Evolutionary conservation across 2,113 vertebrate genomes (phyloP), one percentile per base, ranked within the genome.

Genomic region (Setophaga petechia): DNA sequence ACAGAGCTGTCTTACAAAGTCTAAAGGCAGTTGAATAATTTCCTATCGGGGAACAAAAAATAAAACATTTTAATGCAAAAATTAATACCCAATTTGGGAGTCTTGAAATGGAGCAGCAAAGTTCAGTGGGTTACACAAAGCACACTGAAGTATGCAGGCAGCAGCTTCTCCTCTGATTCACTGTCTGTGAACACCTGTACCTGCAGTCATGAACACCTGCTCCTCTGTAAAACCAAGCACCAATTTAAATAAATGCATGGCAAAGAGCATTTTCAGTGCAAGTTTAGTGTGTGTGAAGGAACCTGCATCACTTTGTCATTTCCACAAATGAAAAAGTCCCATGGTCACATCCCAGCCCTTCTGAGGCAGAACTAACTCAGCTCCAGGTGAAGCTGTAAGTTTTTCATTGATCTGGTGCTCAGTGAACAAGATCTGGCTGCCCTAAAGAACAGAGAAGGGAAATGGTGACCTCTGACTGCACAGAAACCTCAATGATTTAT

Each of bases 1-100:
- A 72, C 99, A 99, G 68, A 99, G 98, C 94, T 99, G 99, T 94
- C 98, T 98, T 88, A 99, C 98, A 65, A 99, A 99, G 87, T 99
- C 99, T 90, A 99, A 97, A 73, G 99, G 99, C 87, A 99, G 98
- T 84, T 99, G 99, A 71, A 99, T 98, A 65, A 99, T 99, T 95
- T 99, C 99, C 99, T 99, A 96, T 92, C 81, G 39, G 23, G 28
- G 12, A 15, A n/a, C 35, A 49, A 87, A 4, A 12, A 22, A 71
- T 30, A 88, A 6, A 33, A 3, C 12, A 52, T 79, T 80, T 92
- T 49, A 86, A 27, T 27, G 83, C 14, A 85, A 67, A 82, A 65
- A 43, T 41, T 22, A 66, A 39, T 25, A 75, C 1, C n/a, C 33
- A 35, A 12, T 73, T 77, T 61, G 23, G 8, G 18, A 18, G 24